Evolutionary conservation across 2,113 vertebrate genomes (phyloP).

Genomic region (Brachypodius melanocephalos): DNA sequence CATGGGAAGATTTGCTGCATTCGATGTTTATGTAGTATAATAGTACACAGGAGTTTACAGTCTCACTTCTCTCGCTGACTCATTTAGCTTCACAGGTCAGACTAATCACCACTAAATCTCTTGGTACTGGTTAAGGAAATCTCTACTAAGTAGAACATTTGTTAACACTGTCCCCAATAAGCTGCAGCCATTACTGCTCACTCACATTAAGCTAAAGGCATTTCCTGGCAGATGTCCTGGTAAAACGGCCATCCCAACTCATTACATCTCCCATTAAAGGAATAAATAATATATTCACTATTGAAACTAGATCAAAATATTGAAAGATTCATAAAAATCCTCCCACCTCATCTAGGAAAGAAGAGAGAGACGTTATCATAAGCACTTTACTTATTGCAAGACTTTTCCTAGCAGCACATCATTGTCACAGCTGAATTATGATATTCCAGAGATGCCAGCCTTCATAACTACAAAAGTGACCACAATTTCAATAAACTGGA

Average conservation of each 20-base stretch:
- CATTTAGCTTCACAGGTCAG: neutral
- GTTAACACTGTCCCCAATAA: neutral
- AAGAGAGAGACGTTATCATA: neutral
- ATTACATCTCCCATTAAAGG: slow-evolving; percentile 13
- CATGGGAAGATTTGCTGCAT: neutral
- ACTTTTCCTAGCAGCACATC: slow-evolving; percentile 5
- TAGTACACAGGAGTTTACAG: neutral
- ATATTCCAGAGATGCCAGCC: neutral
- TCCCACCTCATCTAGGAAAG: neutral
- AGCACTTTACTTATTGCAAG: neutral
- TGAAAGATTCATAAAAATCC: slow-evolving; percentile 13
- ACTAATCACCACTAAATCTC: neutral
- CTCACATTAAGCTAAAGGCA: neutral
- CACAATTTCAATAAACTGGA: slow-evolving; percentile 1
- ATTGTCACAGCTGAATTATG: slow-evolving; percentile 8
- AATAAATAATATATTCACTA: neutral
- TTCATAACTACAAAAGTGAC: neutral
- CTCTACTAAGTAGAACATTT: neutral
- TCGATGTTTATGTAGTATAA: neutral
- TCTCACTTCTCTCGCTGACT: neutral
- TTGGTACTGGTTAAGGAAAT: neutral
- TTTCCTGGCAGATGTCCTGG: slow-evolving; percentile 19
- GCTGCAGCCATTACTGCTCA: neutral
- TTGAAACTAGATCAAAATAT: slow-evolving; percentile 41
- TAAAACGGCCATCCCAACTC: neutral